Evolutionary conservation across 2,888 invertebrate genomes (phyloP).

Genomic region (Limenitis camilla): DNA sequence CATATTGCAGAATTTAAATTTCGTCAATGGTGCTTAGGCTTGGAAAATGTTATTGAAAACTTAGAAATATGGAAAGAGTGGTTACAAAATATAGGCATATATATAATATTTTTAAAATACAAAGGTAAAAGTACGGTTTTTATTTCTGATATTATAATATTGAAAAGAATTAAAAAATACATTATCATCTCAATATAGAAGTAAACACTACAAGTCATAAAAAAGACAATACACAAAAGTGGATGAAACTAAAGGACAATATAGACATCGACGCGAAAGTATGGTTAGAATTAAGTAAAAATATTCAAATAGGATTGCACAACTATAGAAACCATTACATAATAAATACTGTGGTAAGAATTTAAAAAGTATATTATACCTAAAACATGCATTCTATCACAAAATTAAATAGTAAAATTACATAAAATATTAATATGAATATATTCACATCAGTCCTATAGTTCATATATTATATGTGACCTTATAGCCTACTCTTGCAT

Average conservation of each 20-base stretch:
- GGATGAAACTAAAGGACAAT: conserved; percentile 35
- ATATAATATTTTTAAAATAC: conserved; percentile 31
- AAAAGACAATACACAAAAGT: conserved; percentile 24
- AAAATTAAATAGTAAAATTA: too few species aligned
- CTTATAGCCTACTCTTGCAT: too few species aligned
- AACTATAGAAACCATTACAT: conserved; percentile 27
- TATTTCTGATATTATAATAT: neutral
- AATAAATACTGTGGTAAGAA: conserved; percentile 28
- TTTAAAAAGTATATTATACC: neutral
- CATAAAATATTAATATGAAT: neutral
- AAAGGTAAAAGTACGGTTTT: conserved; percentile 24
- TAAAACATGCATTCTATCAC: too few species aligned
- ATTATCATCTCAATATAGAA: neutral
- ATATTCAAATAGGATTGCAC: conserved; percentile 24
- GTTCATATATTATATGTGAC: too few species aligned
- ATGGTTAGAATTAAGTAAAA: conserved; percentile 40
- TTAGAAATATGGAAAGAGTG: conserved; percentile 52
- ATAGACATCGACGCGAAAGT: conserved; percentile 38
- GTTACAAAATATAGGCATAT: conserved; percentile 39
- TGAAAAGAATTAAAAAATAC: neutral
- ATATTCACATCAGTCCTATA: too few species aligned
- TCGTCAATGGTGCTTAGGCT: conserved; percentile 44
- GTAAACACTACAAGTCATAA: neutral
- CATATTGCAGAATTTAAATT: conserved; percentile 24
- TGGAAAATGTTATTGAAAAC: conserved; percentile 41